Evolutionary conservation across 35 echinoderm and acorn worm genomes (phyloP), one percentile per base, ranked within the genome.

Genomic region (Strongylocentrotus purpuratus): DNA sequence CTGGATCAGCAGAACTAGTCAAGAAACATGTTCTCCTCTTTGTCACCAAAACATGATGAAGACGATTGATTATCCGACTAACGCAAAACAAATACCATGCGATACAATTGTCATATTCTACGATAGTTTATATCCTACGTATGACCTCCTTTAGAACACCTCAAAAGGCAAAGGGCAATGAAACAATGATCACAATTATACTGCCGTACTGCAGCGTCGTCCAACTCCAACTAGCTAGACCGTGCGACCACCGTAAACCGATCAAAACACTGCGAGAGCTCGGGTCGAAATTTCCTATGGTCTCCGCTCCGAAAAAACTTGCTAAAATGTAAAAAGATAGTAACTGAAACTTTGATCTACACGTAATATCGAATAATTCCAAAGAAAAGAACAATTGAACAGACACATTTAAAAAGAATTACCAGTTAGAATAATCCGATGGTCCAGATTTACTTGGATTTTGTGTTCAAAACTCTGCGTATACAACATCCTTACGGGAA

Each of bases 391-490:
- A 45, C 87, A 89, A 8, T 78, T 45, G 9, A 89, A 89, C 17
- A 18, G 13, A 4, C 33, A 89, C 32, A 41, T 28, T 45, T 89
- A 18, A 41, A 87, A 7, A 89, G n/a, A 89, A 33, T 89, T 89
- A 89, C 87, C 87, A 31, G 87, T 89, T 14, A 89, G 33, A 89
- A 17, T 0, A 45, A 89, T 41, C 87, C 32, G 87, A 89, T 89
- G 87, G 32, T 89, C 32, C 32, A 89, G 87, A 89, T 89, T 45
- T 46, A 31, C 33, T 89, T 18, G n/a, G 87, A 89, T 89, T 45
- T 89, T 89, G 25, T n/a, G 65, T 78, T 22, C 65, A 78, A 78
- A 28, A 41, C 35, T 78, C 65, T 7, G 28, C 25, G 65, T 7
- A 18, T 78, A 78, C 4, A 78, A 78, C 65, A 78, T 78, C 65